A percentile compares a stretch with the other conserved stretches of the same genome.
phyloP scores from a whole-genome alignment of 1,140 invertebrate genomes.

The Adelges cooleyi region DNA sequence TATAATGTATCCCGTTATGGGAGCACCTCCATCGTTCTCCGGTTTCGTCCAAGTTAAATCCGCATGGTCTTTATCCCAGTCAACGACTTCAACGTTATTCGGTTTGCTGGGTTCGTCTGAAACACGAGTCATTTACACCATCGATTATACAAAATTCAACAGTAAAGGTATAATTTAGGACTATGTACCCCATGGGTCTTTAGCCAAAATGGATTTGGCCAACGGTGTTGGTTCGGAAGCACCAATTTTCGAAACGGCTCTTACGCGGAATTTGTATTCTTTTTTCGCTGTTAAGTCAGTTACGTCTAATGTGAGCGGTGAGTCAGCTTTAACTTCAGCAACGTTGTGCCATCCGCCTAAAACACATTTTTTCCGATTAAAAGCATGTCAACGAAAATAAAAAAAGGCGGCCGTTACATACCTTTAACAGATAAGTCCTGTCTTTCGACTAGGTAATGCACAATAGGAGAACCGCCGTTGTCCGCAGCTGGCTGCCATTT shows the following conservation, averaged over 20 bases:
- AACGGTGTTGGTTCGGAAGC: conserved; percentile 78
- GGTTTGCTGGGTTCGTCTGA: conserved; percentile 87
- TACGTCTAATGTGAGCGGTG: conserved; percentile 64
- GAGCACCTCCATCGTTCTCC: conserved; percentile 81
- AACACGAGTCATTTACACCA: too few species aligned
- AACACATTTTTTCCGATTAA: too few species aligned
- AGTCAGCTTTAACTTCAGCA: conserved; percentile 51
- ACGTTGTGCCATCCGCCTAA: conserved; percentile 60
- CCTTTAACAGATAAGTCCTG: conserved; percentile 79
- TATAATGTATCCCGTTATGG: conserved; percentile 87
- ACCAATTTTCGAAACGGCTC: conserved; percentile 84
- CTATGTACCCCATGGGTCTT: conserved; percentile 93
- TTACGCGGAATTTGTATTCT: conserved; percentile 89
- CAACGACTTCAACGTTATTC: conserved; percentile 73
- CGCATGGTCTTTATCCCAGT: conserved; percentile 93
- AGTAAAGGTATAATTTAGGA: not conserved
- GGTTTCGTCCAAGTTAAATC: conserved; percentile 85
- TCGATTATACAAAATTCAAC: too few species aligned
- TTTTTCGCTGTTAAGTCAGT: conserved; percentile 76
- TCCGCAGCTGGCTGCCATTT: conserved; percentile 85
- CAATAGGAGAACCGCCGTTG: conserved; percentile 81
- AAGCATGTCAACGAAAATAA: not conserved
- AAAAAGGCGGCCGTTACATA: conserved; percentile 35
- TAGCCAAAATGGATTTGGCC: conserved; percentile 76
- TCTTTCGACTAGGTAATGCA: conserved; percentile 88